Evolutionary conservation across 2,113 vertebrate genomes (phyloP), one percentile per base, ranked within the genome.

Genomic region (Ellobius talpinus): DNA sequence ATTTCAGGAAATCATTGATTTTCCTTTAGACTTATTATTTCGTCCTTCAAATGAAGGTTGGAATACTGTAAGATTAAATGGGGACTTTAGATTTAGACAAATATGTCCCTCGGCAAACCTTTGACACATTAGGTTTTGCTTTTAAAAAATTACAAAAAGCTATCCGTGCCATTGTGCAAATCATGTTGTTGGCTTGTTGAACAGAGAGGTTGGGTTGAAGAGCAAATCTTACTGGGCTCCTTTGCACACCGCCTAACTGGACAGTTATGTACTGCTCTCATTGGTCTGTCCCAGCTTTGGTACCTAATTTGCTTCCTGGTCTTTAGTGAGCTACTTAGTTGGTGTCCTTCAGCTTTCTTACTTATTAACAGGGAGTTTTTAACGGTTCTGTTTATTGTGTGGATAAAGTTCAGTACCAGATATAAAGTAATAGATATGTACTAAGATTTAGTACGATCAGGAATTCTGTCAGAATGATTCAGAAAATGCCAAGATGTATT

Each of bases 121-220:
- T 63, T 24, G 36, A 39, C 79, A 82, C 52, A 3, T 26, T n/a
- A 77, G 29, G 42, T 5, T 63, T 11, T 55, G 36, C 14, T 31
- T 94, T 79, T 50, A 13, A 58, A 77, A 45, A 84, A 90, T 91
- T 77, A 77, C 17, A 47, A 66, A 81, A 94, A 82, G 39, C 66
- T 0, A 63, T n/a, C 6, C 17, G 68, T 94, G 42, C 19, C 45
- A 6, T 21, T 3, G 33, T 47, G 42, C 47, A 79, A 26, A 13
- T 14, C 65, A 76, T 52, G 12, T 33, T 84, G 21, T n/a, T 52
- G 9, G 21, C 33, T 95, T 79, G 33, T 21, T 58, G 91, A 88
- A 13, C 36, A 68, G 47, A 87, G 55, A 61, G 65, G 50, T 24
- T 52, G 13, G 2, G 11, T 76, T 81, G 55, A 89, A 26, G 84